Base-by-base conservation (phyloP, 2,113 vertebrate genomes). In the Pelmatolapia mariae region DNA sequence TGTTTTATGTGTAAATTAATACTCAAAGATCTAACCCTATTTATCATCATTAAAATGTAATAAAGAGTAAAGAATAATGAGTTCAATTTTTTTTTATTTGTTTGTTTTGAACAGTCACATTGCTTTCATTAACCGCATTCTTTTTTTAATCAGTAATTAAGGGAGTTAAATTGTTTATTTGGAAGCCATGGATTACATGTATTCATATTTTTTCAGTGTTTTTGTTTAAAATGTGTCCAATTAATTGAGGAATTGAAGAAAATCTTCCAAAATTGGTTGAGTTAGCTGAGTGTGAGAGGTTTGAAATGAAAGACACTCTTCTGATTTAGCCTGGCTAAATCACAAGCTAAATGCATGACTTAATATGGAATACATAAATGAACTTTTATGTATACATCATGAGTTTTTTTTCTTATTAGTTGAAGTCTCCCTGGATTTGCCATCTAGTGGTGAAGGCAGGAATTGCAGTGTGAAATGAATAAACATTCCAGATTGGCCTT, bases 391-490 rank as follows among this genome's bases (percentile, higher is more conserved):
- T 11, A 12, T 29, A 76, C 24, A 19, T n/a, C 18, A 38, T 19
- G 13, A 45, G 22, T 18, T 73, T 29, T 47, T 47, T 50, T 29
- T 50, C 10, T 8, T 8, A 31, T 33, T 33, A 78, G 16, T 52
- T 29, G 5, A 50, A 52, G 2, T 54, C 19, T 40, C 24, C 52
- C 36, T 56, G 11, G 19, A 78, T 29, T 16, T n/a, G 43, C 71
- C 94, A 83, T 66, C 89, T 90, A 89, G 89, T 89, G 88, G 86
- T 7, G 47, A 33, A 45, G 26, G 19, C 31, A 38, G 29, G 80
- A 82, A 86, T 84, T 91, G 82, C 81, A 85, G n/a, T 10, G 18
- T 45, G 26, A 54, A 19, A 76, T 47, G 45, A 78, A 52, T 15
- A 61, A 29, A 54, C 15, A 81, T 12, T 5, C 16, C 40, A 84